phyloP scores from a whole-genome alignment of 2,888 invertebrate species.

The Schrankia costaestrigalis region DNA sequence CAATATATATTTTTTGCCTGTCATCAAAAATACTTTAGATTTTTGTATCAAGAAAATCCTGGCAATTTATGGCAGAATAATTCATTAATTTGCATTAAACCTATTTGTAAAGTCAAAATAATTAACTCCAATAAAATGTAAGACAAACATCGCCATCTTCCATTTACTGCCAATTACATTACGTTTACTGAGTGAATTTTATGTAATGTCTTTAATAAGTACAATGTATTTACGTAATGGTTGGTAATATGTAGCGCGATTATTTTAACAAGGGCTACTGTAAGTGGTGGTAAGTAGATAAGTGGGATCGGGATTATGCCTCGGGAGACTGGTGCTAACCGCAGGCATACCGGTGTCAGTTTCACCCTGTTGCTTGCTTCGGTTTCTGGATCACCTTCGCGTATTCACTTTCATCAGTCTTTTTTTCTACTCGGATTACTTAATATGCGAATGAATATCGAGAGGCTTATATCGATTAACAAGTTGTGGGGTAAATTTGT shows the following conservation, averaged over 20 bases:
- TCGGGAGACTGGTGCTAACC: slow-evolving; percentile 40
- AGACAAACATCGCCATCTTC: too few species aligned
- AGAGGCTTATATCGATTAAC: too few species aligned
- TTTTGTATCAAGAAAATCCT: too few species aligned
- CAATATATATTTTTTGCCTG: too few species aligned
- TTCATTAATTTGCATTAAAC: not conserved
- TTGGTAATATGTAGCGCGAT: slow-evolving; percentile 12
- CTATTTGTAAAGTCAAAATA: not conserved
- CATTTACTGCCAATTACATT: too few species aligned
- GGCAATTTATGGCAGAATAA: too few species aligned
- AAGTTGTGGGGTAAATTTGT: too few species aligned
- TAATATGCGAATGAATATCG: slow-evolving; percentile 33
- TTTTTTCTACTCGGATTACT: slow-evolving; percentile 44
- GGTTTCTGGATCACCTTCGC: slow-evolving; percentile 55
- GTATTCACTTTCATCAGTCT: slow-evolving; percentile 61
- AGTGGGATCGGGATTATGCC: slow-evolving; percentile 18
- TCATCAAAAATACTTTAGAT: too few species aligned
- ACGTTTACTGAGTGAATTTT: too few species aligned
- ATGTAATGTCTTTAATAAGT: slow-evolving; percentile 7
- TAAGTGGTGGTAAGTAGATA: slow-evolving; percentile 17
- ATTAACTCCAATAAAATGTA: not conserved
- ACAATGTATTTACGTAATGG: slow-evolving; percentile 11
- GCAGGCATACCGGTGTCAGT: slow-evolving; percentile 53
- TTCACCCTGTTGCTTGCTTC: slow-evolving; percentile 49
- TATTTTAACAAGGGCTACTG: slow-evolving; percentile 23